Percentiles rank a stretch among this genome's conserved stretches.
phyloP scores from a whole-genome alignment of 2,113 vertebrate genomes.

The Myotis lucifugus region DNA sequence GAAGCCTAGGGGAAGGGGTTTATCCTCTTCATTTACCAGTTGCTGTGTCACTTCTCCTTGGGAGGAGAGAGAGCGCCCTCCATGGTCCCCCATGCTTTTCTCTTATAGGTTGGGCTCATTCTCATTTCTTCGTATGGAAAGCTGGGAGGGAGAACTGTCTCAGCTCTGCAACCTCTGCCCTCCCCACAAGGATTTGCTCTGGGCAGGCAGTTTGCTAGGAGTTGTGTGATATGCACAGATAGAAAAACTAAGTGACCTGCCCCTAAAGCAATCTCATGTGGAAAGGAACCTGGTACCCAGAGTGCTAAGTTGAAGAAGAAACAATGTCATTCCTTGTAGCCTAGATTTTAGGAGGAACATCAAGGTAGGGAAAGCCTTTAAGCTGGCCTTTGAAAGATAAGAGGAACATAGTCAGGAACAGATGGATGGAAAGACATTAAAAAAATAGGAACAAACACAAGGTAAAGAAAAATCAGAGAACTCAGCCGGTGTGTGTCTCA shows the following conservation, averaged over 20 bases:
- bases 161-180: no score
- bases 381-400: not conserved
- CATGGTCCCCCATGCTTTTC: not conserved
- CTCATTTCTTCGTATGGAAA: not conserved
- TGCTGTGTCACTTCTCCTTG: not conserved
- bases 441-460: not conserved
- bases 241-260: not conserved
- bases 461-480: not conserved
- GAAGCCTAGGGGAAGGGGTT: not conserved
- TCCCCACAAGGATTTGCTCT: not conserved
- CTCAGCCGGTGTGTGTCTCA: no score
- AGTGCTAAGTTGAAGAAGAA: not conserved
- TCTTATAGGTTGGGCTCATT: not conserved
- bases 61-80: not conserved
- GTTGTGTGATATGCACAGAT: not conserved
- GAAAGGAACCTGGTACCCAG: not conserved
- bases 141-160: not conserved
- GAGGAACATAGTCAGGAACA: not conserved
- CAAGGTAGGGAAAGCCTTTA: not conserved
- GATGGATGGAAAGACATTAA: not conserved
- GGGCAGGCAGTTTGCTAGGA: not conserved
- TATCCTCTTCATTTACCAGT: not conserved
- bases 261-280: not conserved
- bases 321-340: not conserved
- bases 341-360: not conserved